phyloP scores from a whole-genome alignment of 2,797 vertebrate genomes.

The Centropyge bicolor region DNA sequence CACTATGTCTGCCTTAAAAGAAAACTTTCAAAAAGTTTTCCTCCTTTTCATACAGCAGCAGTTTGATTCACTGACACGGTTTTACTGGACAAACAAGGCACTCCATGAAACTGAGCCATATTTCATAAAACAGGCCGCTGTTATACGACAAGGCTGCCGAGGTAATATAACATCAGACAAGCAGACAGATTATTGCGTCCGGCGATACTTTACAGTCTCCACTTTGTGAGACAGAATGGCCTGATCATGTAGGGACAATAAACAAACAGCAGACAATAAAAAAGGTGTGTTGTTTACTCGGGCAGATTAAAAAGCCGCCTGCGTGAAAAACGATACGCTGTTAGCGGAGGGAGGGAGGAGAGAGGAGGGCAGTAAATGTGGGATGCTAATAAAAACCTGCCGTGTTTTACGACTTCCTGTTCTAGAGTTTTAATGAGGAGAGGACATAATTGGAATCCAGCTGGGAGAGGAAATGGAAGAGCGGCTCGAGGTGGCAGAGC shows the following conservation, averaged over 20 bases:
- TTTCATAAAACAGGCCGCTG: slow-evolving; percentile 61
- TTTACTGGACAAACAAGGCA: slow-evolving; percentile 64
- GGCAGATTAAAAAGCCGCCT: slow-evolving; percentile 66
- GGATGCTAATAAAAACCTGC: slow-evolving; percentile 65
- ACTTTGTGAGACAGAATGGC: slow-evolving; percentile 67
- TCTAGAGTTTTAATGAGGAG: slow-evolving; percentile 64
- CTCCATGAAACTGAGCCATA: slow-evolving; percentile 56
- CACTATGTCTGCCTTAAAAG: slow-evolving; percentile 6
- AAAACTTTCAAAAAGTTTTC: slow-evolving; percentile 25
- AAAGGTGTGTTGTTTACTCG: slow-evolving; percentile 66
- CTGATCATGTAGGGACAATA: slow-evolving; percentile 70
- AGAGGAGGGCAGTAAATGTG: slow-evolving; percentile 52
- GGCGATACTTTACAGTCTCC: slow-evolving; percentile 49
- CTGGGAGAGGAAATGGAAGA: slow-evolving; percentile 35
- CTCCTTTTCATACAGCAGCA: slow-evolving; percentile 35
- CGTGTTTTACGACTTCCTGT: slow-evolving; percentile 64
- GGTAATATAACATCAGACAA: slow-evolving; percentile 59
- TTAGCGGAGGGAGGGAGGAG: slow-evolving; percentile 36
- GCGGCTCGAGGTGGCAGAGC: slow-evolving; percentile 1
- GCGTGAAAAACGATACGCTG: slow-evolving; percentile 45
- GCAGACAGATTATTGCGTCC: slow-evolving; percentile 48
- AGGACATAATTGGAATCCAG: slow-evolving; percentile 60
- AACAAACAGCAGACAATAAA: slow-evolving; percentile 71
- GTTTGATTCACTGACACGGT: slow-evolving; percentile 45
- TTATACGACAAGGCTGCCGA: slow-evolving; percentile 41